Percentiles rank a stretch among this genome's conserved stretches.
phyloP scores from a whole-genome alignment of 2,113 vertebrate species.

The Agapornis roseicollis region DNA sequence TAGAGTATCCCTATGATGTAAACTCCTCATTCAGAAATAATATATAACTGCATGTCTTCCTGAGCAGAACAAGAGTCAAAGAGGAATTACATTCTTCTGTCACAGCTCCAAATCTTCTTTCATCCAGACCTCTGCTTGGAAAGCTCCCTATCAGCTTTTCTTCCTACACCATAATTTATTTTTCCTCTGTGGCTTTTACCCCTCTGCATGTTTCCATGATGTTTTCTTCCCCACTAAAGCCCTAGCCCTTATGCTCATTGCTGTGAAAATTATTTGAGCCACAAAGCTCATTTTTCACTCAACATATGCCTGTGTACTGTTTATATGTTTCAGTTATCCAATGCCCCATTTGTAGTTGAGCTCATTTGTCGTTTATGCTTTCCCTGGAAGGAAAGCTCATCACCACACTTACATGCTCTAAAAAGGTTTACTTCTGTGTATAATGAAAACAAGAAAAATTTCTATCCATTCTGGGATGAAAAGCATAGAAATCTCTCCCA shows the following conservation, averaged over 20 bases:
- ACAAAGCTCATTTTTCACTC: background rate
- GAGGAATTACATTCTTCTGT: constrained; percentile 15
- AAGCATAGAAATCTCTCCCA: background rate
- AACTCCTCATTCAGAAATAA: constrained; percentile 17
- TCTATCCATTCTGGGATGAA: background rate
- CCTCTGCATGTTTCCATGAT: background rate
- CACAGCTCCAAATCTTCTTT: constrained; percentile 24
- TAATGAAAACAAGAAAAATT: background rate
- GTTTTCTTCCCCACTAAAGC: background rate
- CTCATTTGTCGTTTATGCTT: background rate
- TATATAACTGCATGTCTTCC: constrained; percentile 1
- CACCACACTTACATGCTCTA: background rate
- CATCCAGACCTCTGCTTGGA: constrained; percentile 18
- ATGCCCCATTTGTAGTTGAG: background rate
- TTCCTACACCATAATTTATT: background rate
- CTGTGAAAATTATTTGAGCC: background rate
- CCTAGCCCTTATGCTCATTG: background rate
- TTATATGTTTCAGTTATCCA: background rate
- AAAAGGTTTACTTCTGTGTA: background rate
- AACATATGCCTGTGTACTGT: background rate
- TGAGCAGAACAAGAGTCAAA: constrained; percentile 13
- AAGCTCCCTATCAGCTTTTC: background rate
- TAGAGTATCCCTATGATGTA: background rate
- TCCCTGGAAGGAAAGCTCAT: background rate
- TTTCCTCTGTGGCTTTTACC: background rate